These are phyloP conservation scores for Ceratina australensis DNA, from an alignment of 1,140 invertebrate genomes.

Conservation along the genomic window DNA sequence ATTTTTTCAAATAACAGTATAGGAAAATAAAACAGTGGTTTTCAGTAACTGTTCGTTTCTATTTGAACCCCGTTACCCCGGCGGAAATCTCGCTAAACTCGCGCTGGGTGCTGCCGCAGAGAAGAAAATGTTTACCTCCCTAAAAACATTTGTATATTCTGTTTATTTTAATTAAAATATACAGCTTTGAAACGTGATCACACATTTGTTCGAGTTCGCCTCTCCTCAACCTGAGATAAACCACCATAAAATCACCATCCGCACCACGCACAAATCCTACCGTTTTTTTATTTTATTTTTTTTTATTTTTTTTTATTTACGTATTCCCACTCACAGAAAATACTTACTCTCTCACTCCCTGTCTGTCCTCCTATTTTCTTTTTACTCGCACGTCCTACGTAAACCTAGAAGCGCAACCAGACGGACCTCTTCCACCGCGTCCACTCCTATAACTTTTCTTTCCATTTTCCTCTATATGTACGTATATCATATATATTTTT, in stretches of 20 bases:
- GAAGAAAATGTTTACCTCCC: constrained; percentile 11
- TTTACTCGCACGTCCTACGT: constrained; percentile 21
- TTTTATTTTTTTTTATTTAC: not conserved
- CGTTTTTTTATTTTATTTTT: not conserved
- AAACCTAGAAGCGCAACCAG: constrained; percentile 53
- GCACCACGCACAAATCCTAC: constrained; percentile 37
- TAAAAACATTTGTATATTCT: constrained; percentile 48
- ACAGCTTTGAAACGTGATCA: constrained; percentile 71
- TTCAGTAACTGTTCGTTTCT: constrained; percentile 13
- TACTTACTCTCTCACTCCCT: constrained; percentile 49
- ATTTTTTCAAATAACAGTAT: constrained; percentile 59
- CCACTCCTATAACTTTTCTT: not conserved
- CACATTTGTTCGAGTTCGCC: constrained; percentile 67
- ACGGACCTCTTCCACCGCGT: constrained; percentile 14
- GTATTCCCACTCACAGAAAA: constrained; percentile 56
- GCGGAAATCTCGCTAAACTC: not conserved
- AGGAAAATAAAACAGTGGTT: constrained; percentile 33
- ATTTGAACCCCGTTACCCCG: not conserved
- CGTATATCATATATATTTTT: constrained; percentile 34
- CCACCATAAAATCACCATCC: constrained; percentile 44
- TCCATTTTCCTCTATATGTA: not conserved
- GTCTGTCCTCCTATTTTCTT: not conserved
- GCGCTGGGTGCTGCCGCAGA: too few species aligned
- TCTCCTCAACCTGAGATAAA: constrained; percentile 63
- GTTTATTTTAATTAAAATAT: constrained; percentile 75